Base-by-base conservation (phyloP, 2,113 vertebrate genomes). In the Eira barbara region DNA sequence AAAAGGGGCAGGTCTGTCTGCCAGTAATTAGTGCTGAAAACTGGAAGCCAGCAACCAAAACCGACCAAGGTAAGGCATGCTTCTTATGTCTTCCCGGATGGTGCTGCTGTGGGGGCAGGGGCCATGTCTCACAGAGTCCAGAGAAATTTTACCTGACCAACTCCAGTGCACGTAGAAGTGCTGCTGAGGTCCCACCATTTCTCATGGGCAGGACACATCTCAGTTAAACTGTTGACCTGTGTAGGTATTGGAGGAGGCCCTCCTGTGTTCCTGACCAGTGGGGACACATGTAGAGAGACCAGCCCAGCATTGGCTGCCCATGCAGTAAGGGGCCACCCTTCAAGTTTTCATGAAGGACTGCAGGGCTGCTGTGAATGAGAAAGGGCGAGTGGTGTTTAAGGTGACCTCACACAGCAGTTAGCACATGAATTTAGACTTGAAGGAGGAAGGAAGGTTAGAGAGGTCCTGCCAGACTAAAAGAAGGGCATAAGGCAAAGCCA, bases 21-120 rank as follows among this genome's bases (percentile, higher is more conserved):
- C 99, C 99, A 12, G 99, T 99, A 98, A 99, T 99, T 99, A 99
- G 99, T 97, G 99, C 99, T 98, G 99, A 99, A 99, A 99, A 99
- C 99, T 99, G 99, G 99, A 99, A 99, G 98, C 99, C 99, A 98
- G 99, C 99, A 97, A 99, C 99, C 99, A 99, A 99, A 99, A 99
- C 99, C 98, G 99, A 99, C 99, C 99, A 99, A 99, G 99, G 99
- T 99, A 98, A 97, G 98, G 74, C 49, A 29, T 31, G 6, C 0
- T 31, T 23, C 47, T 86, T 0, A 0, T 42, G 11, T 61, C 76
- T 36, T 80, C 55, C 84, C 0, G 0, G 21, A 8, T 23, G 18
- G 12, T 9, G 29, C 31, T 84, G 27, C 73, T 49, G 25, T 63
- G 21, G 36, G 36, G 23, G 14, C 12, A 31, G 27, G 45, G 14